Evolutionary conservation across 2,113 vertebrate genomes (phyloP).

Genomic region (Hydrochoerus hydrochaeris): DNA sequence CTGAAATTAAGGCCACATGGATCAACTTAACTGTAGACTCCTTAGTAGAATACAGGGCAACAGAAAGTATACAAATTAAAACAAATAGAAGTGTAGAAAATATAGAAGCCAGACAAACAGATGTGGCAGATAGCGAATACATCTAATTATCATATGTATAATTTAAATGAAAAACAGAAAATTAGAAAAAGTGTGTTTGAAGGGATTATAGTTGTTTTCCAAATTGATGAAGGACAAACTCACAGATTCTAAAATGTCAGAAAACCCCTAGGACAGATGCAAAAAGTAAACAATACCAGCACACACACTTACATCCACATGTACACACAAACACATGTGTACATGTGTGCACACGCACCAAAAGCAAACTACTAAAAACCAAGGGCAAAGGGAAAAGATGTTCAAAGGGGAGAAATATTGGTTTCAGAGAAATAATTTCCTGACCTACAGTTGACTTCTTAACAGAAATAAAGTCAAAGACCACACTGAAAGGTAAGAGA

Average conservation of each 20-base stretch:
- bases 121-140: not conserved
- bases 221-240: not conserved
- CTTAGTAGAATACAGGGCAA: not conserved
- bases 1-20: not conserved
- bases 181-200: not conserved
- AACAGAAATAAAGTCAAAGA: not conserved
- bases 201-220: not conserved
- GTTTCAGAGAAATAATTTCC: not conserved
- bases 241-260: not conserved
- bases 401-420: not conserved
- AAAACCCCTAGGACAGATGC: not conserved
- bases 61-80: not conserved
- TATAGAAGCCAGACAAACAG: not conserved
- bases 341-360: not conserved
- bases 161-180: not conserved
- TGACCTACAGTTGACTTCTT: not conserved
- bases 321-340: too few relatives aligned
- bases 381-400: not conserved
- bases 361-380: not conserved
- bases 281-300: not conserved
- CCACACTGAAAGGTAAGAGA: not conserved
- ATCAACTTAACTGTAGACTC: not conserved
- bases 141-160: not conserved
- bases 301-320: not conserved
- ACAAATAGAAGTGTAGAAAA: not conserved